Base-by-base conservation (phyloP, 23 tunicate species). In the Ciona savignyi region DNA sequence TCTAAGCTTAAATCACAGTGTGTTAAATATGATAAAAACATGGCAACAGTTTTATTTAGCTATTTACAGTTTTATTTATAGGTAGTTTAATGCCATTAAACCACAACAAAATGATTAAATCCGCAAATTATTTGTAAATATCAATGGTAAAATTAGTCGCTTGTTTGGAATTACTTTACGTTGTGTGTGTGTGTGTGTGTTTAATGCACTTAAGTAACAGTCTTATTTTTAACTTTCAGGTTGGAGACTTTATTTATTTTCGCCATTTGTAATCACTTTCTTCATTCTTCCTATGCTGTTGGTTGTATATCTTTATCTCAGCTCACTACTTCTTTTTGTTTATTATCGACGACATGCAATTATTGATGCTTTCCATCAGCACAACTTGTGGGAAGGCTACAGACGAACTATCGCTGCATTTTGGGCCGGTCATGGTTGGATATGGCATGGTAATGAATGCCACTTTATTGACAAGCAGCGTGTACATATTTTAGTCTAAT, bases 361-460 rank as follows among this genome's bases (percentile, higher is more conserved):
- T 32, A 34, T 75, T 61, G 97, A 91, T 34, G 97, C 93, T 3
- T 84, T 83, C 72, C 80, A 84, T 24, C 67, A 76, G 25, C 80
- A 65, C 11, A 62, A 76, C 72, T 33, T 74, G 4, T 79, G 85
- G 97, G 91, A 91, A 29, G 97, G 90, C 6, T 84, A 77, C 65
- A 71, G 75, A 70, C 70, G 76, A 72, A 91, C 89, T 69, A 81
- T 91, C 25, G 90, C 91, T 20, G 79, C 84, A 11, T 62, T 84
- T 66, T 91, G 97, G 97, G 76, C 76, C 33, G 97, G 91, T 1
- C 97, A 91, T 80, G 97, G 97, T 1, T 85, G 87, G 86, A 77
- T 91, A 66, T 91, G 97, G 97, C 90, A 91, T 80, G 86, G 97
- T 91, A 77, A 70, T 66, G 2, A 22, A n/a, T 33, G 15, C 26